Base-by-base conservation (phyloP, 1,140 invertebrate genomes). In the Macrobrachium rosenbergii region DNA sequence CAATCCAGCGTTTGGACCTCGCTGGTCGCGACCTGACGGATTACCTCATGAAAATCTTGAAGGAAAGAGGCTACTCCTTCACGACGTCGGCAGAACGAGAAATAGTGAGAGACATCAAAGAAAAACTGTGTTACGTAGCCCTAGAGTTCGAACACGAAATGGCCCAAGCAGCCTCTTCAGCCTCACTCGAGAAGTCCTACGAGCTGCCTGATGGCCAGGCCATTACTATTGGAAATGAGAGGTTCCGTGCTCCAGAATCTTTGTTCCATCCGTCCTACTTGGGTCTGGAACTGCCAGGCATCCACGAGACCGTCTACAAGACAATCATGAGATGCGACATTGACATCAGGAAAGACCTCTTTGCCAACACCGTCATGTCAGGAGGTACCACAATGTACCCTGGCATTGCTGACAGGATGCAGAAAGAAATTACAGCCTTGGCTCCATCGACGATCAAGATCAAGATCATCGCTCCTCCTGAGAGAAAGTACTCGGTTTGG, bases 51-150 rank as follows among this genome's bases (percentile, higher is more conserved):
- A 97, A 97, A 93, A 97, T 98, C 93, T 93, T 97, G 88, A 96
- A 96, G 75, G 96, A 97, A 93, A 94, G 96, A 90, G 93, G 91
- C 73, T 92, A 92, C 82, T 91, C 90, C 78, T 92, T 92, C 89
- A 91, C 90, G 80, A 93, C 92, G 75, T 93, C 93, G 21, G 96
- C 96, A 88, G 96, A 97, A 93, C 93, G 96, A 91, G 96, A 97
- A 94, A 98, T 98, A 91, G 96, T 98, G 11, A 94, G 97, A 90
- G 97, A 98, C 93, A 97, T 98, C 93, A 98, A 97, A 93, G 96
- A 97, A 92, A 97, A 97, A 92, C 93, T 97, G 73, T 97, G 96
- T 94, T 97, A 97, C 91, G 96, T 98, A 80, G 97, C 97, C 73
- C 58, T 86, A 6, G 64, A 90, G 83, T 91, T 91, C 80, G 82